Evolutionary conservation across 2,888 invertebrate genomes (phyloP).

Genomic region (Notodonta dromedarius): DNA sequence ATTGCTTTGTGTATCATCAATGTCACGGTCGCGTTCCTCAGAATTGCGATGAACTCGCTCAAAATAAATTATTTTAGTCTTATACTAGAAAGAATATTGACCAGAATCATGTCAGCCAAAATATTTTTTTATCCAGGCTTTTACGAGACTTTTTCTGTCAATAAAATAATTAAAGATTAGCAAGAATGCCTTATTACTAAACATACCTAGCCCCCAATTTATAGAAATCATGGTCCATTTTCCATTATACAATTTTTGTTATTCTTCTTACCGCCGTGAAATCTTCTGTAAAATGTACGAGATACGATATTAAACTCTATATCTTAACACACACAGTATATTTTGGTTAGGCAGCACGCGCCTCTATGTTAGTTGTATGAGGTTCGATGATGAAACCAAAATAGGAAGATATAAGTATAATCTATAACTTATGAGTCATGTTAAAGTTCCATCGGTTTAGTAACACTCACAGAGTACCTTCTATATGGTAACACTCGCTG

Average conservation of each 20-base stretch:
- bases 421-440: constrained; percentile 28
- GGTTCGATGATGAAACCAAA: neutral
- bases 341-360: neutral
- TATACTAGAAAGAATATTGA: neutral
- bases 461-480: too few species aligned
- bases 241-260: too few species aligned
- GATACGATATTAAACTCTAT: neutral
- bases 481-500: neutral
- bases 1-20: constrained; percentile 36
- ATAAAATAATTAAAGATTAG: too few species aligned
- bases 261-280: too few species aligned
- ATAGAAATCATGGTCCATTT: too few species aligned
- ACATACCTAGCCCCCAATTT: too few species aligned
- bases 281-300: neutral
- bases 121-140: too few species aligned
- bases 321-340: neutral
- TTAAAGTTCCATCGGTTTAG: constrained; percentile 9
- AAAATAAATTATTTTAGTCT: constrained; percentile 25
- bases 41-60: constrained; percentile 19
- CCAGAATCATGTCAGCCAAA: too few species aligned
- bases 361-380: neutral
- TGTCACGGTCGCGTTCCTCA: constrained; percentile 41
- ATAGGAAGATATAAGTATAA: constrained; percentile 11
- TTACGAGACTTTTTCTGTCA: too few species aligned
- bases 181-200: too few species aligned